A percentile compares a stretch with the other conserved stretches of the same genome.
phyloP scores from a whole-genome alignment of 2,888 invertebrate genomes.

The Nomada ferruginata region DNA sequence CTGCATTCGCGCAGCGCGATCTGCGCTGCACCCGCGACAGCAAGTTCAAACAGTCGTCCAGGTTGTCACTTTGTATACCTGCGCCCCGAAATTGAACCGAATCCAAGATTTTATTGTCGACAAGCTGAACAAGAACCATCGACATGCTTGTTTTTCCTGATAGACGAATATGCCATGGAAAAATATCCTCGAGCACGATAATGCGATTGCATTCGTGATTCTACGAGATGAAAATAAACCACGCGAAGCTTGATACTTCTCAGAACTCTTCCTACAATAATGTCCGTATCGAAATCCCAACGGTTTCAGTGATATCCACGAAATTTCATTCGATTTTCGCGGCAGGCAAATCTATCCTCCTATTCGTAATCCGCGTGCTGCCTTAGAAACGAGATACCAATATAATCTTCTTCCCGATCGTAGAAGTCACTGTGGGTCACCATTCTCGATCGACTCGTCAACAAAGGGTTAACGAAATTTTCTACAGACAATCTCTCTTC shows the following conservation, averaged over 20 bases:
- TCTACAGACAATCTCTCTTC: too few relatives aligned
- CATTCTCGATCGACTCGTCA: too few relatives aligned
- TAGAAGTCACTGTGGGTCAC: neutral
- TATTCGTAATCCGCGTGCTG: neutral
- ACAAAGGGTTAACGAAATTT: too few relatives aligned
- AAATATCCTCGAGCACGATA: constrained; percentile 28
- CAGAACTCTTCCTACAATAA: constrained; percentile 21
- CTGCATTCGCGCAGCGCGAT: constrained; percentile 12
- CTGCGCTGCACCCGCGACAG: constrained; percentile 15
- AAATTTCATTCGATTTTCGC: neutral
- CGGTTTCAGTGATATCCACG: neutral
- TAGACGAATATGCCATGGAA: constrained; percentile 28
- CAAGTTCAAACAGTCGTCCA: constrained; percentile 9
- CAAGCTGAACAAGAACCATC: neutral
- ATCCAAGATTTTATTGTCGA: constrained; percentile 5
- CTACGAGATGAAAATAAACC: constrained; percentile 62
- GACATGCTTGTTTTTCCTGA: constrained; percentile 42
- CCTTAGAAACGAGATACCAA: neutral
- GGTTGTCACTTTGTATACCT: neutral
- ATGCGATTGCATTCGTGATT: constrained; percentile 22
- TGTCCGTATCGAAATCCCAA: neutral
- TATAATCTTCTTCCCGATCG: neutral
- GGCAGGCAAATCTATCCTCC: neutral
- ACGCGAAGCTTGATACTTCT: constrained; percentile 17
- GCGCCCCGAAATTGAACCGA: constrained; percentile 1